These are phyloP conservation scores for Plebejus anna DNA, from an alignment of 2,888 invertebrate species.

Conservation along the genomic window DNA sequence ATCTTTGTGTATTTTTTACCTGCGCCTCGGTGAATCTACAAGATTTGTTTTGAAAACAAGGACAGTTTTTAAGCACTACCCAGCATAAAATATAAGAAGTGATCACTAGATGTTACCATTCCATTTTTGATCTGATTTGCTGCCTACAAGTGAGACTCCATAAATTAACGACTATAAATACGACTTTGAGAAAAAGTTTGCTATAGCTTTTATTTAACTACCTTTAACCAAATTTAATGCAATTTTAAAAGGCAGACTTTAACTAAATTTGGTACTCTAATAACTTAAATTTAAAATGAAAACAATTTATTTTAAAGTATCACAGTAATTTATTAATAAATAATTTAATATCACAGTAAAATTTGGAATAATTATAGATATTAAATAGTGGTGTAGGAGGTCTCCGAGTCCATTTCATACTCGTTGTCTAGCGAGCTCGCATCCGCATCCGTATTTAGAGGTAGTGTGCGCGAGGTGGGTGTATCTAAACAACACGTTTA, in stretches of 20 bases:
- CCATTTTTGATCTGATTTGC: too few relatives aligned
- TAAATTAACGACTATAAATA: too few relatives aligned
- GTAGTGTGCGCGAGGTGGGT: background rate
- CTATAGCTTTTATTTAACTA: too few relatives aligned
- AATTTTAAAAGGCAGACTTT: too few relatives aligned
- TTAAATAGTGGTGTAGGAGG: background rate
- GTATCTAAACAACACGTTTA: background rate
- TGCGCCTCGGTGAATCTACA: background rate
- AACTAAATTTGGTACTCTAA: background rate
- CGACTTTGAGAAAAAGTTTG: too few relatives aligned
- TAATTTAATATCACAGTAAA: background rate
- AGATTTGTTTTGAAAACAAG: too few relatives aligned
- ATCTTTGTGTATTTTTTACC: slow-evolving; percentile 40
- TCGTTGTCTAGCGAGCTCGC: background rate
- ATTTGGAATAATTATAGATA: background rate
- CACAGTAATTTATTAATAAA: background rate
- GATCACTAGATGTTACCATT: too few relatives aligned
- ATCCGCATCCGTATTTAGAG: background rate
- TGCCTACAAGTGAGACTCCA: too few relatives aligned
- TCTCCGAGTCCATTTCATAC: background rate
- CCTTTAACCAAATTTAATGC: too few relatives aligned
- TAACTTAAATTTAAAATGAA: background rate
- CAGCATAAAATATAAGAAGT: too few relatives aligned
- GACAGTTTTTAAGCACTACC: too few relatives aligned
- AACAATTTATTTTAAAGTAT: background rate